Base-by-base conservation (phyloP, 2,113 vertebrate species). In the Leucosticte australis region DNA sequence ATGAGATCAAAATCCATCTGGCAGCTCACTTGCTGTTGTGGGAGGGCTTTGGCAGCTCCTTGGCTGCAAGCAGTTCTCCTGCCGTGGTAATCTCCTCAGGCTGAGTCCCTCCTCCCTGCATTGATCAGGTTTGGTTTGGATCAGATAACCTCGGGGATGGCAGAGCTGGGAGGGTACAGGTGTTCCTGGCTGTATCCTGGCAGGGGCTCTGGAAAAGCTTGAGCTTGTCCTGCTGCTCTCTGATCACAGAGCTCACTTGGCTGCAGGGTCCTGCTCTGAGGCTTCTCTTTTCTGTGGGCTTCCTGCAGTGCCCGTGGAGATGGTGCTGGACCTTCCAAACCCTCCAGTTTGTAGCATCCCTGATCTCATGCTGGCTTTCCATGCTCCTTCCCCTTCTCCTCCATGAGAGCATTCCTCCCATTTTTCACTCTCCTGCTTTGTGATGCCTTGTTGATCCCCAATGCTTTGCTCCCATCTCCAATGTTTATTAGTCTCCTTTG, bases 1-100 rank as follows among this genome's bases (percentile, higher is more conserved):
- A 95, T 90, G 84, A 95, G 94, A 74, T 95, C 78, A 83, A 59
- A 94, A 96, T 96, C 96, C 96, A 96, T 85, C 75, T 94, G 95
- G 93, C 97, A 93, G 83, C 67, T 92, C 31, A 0, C 65, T 96
- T 18, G 56, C 87, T 91, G 89, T 82, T 13, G 47, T 39, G 63
- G 91, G 76, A 52, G 53, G 67, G 75, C 59, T 90, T 91, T 69
- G 83, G 84, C 95, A 89, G 78, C 33, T 3, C 89, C 3, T 7
- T 46, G 90, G 79, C 77, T 79, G 78, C 1, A 15, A 56, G 64
- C 17, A 2, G 86, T 79, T 94, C 92, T 83, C 83, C 75, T 81
- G 77, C 95, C 4, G 6, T 2, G 68, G 71, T 71, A 57, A 96
- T 97, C 73, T 83, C 79, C 74, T 87, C 50, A 3, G 35, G 91